These are phyloP conservation scores for Eristalis arbustorum DNA, from an alignment of 2,888 invertebrate genomes.

Conservation along the genomic window DNA sequence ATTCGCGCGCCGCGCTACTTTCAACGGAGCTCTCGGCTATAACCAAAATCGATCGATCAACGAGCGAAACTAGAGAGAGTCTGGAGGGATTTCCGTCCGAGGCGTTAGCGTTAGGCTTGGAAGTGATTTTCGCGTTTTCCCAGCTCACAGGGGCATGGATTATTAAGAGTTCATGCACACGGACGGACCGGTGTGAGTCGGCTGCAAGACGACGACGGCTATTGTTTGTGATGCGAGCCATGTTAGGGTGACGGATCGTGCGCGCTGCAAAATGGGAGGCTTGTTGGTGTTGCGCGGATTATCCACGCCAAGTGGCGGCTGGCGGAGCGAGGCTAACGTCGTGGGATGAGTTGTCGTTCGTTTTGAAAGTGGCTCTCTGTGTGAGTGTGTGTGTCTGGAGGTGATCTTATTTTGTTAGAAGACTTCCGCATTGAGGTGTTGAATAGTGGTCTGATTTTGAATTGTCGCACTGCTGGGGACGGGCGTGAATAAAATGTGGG, in stretches of 20 bases:
- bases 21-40: constrained; percentile 47
- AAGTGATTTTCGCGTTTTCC: constrained; percentile 61
- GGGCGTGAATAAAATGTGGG: constrained; percentile 53
- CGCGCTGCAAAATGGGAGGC: constrained; percentile 39
- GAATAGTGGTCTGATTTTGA: constrained; percentile 57
- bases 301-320: constrained; percentile 19
- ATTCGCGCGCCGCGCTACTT: constrained; percentile 68
- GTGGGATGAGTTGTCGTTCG: constrained; percentile 16
- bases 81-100: constrained; percentile 54
- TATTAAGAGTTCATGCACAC: constrained; percentile 58
- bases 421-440: constrained; percentile 68
- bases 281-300: constrained; percentile 32
- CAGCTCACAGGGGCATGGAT: constrained; percentile 25
- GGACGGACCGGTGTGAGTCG: constrained; percentile 24
- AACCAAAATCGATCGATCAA: constrained; percentile 65
- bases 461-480: constrained; percentile 8
- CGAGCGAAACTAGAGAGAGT: constrained; percentile 50
- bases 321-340: not conserved
- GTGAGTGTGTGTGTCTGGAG: constrained; percentile 13
- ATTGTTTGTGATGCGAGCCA: constrained; percentile 52
- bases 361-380: not conserved
- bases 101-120: constrained; percentile 65
- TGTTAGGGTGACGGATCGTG: constrained; percentile 57
- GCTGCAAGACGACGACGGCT: not conserved
- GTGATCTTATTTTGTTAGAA: constrained; percentile 33